Conservation (phyloP, 92 coral and sea anemone species). For the Blastomussa wellsi region DNA sequence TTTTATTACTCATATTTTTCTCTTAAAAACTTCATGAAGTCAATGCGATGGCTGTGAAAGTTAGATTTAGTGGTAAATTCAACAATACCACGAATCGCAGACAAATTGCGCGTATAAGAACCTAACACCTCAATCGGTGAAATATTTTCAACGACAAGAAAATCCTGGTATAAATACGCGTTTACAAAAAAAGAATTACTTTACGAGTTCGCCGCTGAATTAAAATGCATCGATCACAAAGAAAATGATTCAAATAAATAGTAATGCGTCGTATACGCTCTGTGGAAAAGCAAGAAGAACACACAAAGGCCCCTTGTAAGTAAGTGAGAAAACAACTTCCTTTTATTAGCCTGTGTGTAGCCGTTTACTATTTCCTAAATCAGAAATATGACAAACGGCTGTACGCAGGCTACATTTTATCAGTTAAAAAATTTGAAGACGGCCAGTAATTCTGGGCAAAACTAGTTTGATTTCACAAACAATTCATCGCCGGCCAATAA, state of each 20-base stretch:
- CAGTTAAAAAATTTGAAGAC: no score
- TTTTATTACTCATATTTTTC: not conserved
- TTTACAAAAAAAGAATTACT: not conserved
- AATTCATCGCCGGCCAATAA: no score
- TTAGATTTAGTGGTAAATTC: not conserved
- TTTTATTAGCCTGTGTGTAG: no score
- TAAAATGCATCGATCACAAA: not conserved
- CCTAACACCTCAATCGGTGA: not conserved
- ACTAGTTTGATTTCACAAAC: not conserved
- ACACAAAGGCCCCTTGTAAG: not conserved
- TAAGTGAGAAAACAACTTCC: not conserved
- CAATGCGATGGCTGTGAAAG: not conserved
- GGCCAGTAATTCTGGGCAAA: not conserved
- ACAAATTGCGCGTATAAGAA: not conserved
- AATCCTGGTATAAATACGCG: not conserved
- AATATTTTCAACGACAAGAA: not conserved
- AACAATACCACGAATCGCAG: not conserved
- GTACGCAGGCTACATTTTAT: no score
- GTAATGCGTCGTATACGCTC: not conserved
- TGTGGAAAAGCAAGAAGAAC: not conserved
- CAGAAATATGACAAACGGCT: no score
- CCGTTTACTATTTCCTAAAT: no score
- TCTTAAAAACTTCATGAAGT: not conserved
- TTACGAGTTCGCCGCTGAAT: not conserved
- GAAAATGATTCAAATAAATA: constrained; percentile 3